phyloP scores from a whole-genome alignment of 2,797 vertebrate genomes.

The Gymnoscopelus microlampas region DNA sequence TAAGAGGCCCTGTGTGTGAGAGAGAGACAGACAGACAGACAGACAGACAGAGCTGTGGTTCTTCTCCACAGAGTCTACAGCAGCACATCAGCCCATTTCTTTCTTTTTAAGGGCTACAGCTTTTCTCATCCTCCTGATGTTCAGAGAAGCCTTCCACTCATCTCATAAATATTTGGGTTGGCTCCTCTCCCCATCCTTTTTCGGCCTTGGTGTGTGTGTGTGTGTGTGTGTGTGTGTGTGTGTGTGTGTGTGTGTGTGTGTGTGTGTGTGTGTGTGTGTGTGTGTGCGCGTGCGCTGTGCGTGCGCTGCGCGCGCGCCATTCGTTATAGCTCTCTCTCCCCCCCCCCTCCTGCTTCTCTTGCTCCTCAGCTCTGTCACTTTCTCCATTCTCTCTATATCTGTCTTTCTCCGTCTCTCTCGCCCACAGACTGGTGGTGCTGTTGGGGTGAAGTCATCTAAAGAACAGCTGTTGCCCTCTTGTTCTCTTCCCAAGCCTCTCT shows the following conservation, averaged over 20 bases:
- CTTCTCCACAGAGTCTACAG: neutral
- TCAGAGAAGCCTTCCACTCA: constrained; percentile 45
- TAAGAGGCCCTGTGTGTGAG: neutral
- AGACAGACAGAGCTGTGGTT: neutral
- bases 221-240: constrained; percentile 3
- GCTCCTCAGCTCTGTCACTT: neutral
- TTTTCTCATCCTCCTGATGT: constrained; percentile 38
- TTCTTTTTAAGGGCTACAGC: constrained; percentile 34
- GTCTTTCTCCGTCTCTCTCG: neutral
- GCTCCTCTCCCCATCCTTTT: constrained; percentile 43
- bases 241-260: constrained; percentile 11
- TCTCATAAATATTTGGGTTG: constrained; percentile 77
- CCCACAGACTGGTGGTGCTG: constrained; percentile 34
- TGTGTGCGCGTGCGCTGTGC: neutral
- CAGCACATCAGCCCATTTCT: constrained; percentile 31
- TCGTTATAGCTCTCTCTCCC: constrained; percentile 4
- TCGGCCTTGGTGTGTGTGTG: constrained; percentile 25
- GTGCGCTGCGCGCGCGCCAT: neutral
- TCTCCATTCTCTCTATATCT: neutral
- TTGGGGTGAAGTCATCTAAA: constrained; percentile 69
- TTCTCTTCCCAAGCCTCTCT: constrained; percentile 41
- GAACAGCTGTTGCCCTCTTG: constrained; percentile 62
- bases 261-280: constrained; percentile 16
- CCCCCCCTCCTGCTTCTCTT: neutral
- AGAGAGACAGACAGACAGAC: no score